Conservation (phyloP, 2,113 vertebrate genomes). For the Oceanites oceanicus region DNA sequence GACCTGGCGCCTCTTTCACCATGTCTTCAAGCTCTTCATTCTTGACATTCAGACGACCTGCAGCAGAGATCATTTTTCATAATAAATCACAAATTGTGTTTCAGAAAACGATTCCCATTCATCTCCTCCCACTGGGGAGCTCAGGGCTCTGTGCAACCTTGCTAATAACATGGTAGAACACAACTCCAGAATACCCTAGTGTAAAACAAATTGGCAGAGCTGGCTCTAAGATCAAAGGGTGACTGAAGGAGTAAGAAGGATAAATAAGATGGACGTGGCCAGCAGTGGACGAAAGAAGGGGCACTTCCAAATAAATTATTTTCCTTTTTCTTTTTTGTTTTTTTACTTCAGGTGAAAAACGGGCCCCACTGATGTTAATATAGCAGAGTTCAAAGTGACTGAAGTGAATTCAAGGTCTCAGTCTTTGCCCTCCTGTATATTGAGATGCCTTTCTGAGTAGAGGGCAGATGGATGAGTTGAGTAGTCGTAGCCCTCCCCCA, state of each 20-base stretch:
- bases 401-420: constrained; percentile 22
- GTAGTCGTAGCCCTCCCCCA: not conserved
- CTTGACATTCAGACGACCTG: constrained; percentile 88
- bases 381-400: not conserved
- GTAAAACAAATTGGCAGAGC: constrained; percentile 14
- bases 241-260: not conserved
- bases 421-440: not conserved
- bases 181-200: not conserved
- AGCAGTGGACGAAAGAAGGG: not conserved
- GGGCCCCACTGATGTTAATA: not conserved
- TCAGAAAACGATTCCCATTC: constrained; percentile 44
- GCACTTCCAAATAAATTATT: not conserved
- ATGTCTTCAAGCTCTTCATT: constrained; percentile 90
- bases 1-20: constrained; percentile 86
- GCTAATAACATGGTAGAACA: constrained; percentile 41
- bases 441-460: not conserved
- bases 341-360: constrained; percentile 1
- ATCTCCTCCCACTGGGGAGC: constrained; percentile 48
- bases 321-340: not conserved
- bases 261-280: not conserved
- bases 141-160: constrained; percentile 42
- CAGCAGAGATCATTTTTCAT: constrained; percentile 44
- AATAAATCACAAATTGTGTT: constrained; percentile 57
- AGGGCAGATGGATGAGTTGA: not conserved
- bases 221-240: constrained; percentile 52